Conservation (phyloP, 2,113 vertebrate species). For the Panthera leo region DNA sequence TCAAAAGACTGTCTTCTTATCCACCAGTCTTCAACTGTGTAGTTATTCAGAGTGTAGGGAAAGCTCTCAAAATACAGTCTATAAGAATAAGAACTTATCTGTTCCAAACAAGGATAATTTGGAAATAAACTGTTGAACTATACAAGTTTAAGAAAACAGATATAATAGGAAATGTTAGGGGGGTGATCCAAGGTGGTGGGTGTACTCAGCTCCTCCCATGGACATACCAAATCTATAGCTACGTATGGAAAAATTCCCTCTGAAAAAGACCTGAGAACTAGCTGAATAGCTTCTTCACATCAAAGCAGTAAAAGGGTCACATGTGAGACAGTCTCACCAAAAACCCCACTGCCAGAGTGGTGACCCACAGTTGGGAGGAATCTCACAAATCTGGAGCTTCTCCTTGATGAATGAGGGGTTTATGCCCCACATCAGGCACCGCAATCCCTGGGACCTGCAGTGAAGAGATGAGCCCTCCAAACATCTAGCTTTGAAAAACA, state of each 20-base stretch:
- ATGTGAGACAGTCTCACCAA: neutral
- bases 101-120: neutral
- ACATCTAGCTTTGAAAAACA: neutral
- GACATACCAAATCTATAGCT: neutral
- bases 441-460: neutral
- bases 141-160: conserved; percentile 22
- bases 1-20: neutral
- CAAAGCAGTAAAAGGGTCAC: neutral
- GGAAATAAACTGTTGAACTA: neutral
- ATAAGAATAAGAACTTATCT: neutral
- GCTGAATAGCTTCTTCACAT: neutral
- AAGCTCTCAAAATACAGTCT: neutral
- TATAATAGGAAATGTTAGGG: neutral
- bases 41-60: neutral
- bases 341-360: neutral
- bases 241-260: neutral
- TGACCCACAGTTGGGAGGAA: neutral
- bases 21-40: neutral
- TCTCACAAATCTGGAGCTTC: neutral
- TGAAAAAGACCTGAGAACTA: neutral
- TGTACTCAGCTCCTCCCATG: neutral
- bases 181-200: neutral
- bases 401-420: neutral
- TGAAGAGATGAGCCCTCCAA: neutral
- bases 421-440: neutral